phyloP scores from a whole-genome alignment of 35 echinoderm and acorn worm genomes.

The Heliocidaris erythrogramma region DNA sequence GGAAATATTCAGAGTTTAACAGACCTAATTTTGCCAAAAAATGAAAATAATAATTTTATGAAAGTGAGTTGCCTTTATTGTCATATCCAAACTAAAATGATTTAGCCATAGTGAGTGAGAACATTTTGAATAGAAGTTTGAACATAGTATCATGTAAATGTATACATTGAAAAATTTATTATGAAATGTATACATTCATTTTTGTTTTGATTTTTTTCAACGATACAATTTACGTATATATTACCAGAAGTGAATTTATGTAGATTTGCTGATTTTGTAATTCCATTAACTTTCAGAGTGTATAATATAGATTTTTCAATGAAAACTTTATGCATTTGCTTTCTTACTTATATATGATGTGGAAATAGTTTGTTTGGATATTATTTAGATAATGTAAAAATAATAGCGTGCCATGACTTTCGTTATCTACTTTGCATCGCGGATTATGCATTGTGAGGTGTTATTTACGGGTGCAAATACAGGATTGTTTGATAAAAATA shows the following conservation, averaged over 20 bases:
- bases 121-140: neutral
- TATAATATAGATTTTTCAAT: neutral
- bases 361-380: neutral
- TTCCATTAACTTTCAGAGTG: constrained; percentile 2
- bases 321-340: neutral
- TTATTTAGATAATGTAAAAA: constrained; percentile 1
- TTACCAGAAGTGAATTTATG: neutral
- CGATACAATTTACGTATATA: neutral
- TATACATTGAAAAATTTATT: neutral
- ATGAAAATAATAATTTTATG: neutral
- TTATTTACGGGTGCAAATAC: constrained; percentile 17
- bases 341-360: neutral
- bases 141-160: neutral
- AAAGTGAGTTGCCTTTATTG: neutral
- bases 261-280: neutral
- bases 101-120: neutral
- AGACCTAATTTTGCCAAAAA: neutral
- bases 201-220: neutral
- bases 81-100: too few relatives aligned
- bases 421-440: neutral
- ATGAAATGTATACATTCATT: neutral
- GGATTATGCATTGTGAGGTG: neutral
- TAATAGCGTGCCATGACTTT: neutral
- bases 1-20: neutral
- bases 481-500: constrained; percentile 19